Conservation (phyloP, 2,113 vertebrate species). For the Perognathus longimembris region DNA sequence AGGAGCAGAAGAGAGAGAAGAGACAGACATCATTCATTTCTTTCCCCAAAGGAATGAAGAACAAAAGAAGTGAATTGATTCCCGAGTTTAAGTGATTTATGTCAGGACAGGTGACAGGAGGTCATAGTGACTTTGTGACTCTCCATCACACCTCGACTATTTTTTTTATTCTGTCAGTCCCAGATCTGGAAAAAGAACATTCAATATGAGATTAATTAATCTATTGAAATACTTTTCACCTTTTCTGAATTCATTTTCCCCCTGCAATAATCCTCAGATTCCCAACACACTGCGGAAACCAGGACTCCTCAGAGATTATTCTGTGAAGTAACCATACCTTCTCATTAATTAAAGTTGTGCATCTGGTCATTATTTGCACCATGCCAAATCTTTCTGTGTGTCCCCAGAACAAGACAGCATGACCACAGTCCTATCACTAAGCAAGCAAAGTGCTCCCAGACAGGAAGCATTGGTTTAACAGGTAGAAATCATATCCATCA, state of each 20-base stretch:
- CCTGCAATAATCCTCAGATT: not conserved
- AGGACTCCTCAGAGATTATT: not conserved
- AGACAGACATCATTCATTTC: not conserved
- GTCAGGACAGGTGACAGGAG: not conserved
- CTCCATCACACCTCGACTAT: fast-evolving
- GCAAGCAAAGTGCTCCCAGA: not conserved
- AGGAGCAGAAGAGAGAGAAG: not conserved
- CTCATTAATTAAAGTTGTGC: not conserved
- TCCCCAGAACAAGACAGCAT: not conserved
- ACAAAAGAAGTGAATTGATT: not conserved
- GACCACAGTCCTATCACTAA: not conserved
- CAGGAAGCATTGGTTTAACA: not conserved
- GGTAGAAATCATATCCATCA: not conserved
- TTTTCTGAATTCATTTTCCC: not conserved
- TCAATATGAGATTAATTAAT: not conserved
- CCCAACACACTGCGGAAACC: not conserved
- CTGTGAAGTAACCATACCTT: not conserved
- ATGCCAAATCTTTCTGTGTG: not conserved
- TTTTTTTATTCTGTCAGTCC: not conserved
- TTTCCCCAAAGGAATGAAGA: not conserved
- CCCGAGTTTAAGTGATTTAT: conserved; percentile 11
- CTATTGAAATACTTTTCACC: no score
- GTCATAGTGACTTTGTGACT: not conserved
- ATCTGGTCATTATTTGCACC: not conserved
- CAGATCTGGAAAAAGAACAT: not conserved